Base-by-base conservation (phyloP, 2,113 vertebrate genomes). In the Aegypius monachus region DNA sequence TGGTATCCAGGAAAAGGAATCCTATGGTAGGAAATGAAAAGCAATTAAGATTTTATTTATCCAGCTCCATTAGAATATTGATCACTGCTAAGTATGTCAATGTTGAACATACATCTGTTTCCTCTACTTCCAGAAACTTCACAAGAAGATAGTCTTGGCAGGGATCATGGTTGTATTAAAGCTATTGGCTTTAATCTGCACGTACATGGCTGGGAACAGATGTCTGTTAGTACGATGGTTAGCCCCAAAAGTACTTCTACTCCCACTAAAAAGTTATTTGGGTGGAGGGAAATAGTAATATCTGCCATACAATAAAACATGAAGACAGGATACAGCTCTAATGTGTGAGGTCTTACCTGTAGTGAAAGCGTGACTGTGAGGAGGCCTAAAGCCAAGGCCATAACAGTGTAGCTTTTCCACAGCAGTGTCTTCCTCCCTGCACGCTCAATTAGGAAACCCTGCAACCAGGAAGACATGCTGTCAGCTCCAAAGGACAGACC, bases 371-470 rank as follows among this genome's bases (percentile, higher is more conserved):
- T 98, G 83, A 98, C 32, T 31, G 98, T 99, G 91, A 99, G 98
- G 20, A 99, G 93, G 32, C 88, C 95, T 68, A 98, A 96, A 5
- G 93, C 68, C n/a, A 93, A 71, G 38, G 98, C 95, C 98, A 99
- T 98, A 22, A 93, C 81, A 0, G 90, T 2, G 81, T 98, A 98
- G 79, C 95, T 98, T 90, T 95, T 95, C 95, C 98, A 94, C 13
- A 99, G 58, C 87, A 99, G 95, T 0, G 90, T 48, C 66, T 93
- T 98, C 89, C 98, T 98, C 75, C 98, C 98, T 16, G 96, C 91
- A 42, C 68, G 97, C 81, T 98, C 98, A 31, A 98, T 97, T 7
- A 98, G 93, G 93, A 98, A 94, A 27, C 97, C 98, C 99, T 99
- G 97, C 82, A 95, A 71, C 7, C 68, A 82, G n/a, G 52, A 95